A percentile compares a stretch with the other conserved stretches of the same genome.
Conservation (phyloP, 2,113 vertebrate genomes). For the Scalopus aquaticus region DNA sequence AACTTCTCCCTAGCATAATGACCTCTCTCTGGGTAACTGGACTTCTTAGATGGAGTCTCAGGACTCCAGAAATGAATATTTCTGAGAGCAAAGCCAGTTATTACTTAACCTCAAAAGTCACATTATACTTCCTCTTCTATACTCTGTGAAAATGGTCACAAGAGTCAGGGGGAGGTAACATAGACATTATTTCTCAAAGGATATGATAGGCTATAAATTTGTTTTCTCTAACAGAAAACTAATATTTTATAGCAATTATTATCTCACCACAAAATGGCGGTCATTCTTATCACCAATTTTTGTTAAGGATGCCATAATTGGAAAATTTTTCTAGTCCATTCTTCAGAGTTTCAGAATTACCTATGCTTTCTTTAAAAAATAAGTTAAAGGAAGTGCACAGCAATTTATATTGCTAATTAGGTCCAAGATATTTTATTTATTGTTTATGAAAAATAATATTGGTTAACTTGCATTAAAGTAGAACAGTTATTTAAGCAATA, state of each 20-base stretch:
- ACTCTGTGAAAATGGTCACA: neutral
- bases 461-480: neutral
- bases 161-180: neutral
- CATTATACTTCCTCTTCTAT: neutral
- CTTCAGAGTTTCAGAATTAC: neutral
- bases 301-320: neutral
- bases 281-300: neutral
- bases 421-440: neutral
- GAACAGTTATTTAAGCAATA: neutral
- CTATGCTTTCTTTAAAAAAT: neutral
- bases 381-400: neutral
- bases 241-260: neutral
- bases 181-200: neutral
- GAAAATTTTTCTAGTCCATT: neutral
- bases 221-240: neutral
- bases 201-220: neutral
- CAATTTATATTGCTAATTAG: neutral
- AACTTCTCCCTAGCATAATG: neutral
- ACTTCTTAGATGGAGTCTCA: neutral
- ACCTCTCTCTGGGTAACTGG: neutral
- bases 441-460: neutral
- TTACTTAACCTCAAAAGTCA: neutral
- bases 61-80: neutral
- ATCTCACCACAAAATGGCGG: neutral
- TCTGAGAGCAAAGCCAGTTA: neutral